These are phyloP conservation scores for Itoplectis maculator DNA, from an alignment of 2,888 invertebrate species.

Conservation along the genomic window DNA sequence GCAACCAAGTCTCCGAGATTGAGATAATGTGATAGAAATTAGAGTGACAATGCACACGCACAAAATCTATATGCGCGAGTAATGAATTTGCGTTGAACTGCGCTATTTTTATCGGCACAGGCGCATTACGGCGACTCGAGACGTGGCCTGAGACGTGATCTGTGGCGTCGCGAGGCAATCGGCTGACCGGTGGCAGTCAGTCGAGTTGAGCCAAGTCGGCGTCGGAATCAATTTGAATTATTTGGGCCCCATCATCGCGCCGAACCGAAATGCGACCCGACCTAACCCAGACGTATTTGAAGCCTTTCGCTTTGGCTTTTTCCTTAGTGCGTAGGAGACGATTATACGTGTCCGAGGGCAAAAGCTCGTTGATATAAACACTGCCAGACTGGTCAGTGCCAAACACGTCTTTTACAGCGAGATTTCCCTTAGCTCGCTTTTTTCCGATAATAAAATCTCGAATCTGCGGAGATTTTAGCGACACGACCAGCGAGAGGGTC, in stretches of 20 bases:
- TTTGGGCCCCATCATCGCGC: neutral
- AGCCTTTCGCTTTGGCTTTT: too few species aligned
- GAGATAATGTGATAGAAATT: slow-evolving; percentile 30
- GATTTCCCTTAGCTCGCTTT: neutral
- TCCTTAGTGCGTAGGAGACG: too few species aligned
- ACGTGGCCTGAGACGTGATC: too few species aligned
- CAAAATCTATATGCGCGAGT: slow-evolving; percentile 9
- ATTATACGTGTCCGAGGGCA: too few species aligned
- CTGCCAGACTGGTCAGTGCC: too few species aligned
- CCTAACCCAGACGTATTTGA: too few species aligned
- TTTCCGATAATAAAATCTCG: slow-evolving; percentile 4
- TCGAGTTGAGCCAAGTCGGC: neutral
- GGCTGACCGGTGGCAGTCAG: neutral
- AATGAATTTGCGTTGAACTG: slow-evolving; percentile 11
- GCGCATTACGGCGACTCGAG: neutral
- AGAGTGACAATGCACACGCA: neutral
- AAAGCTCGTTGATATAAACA: too few species aligned
- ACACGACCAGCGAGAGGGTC: neutral
- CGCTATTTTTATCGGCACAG: neutral
- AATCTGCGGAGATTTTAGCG: neutral
- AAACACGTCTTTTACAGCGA: too few species aligned
- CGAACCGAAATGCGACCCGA: neutral
- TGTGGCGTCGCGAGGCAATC: neutral
- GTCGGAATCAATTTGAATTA: neutral
- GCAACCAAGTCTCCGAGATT: slow-evolving; percentile 39